Conservation (phyloP, 2,888 invertebrate genomes). For the Drosophila recens region DNA sequence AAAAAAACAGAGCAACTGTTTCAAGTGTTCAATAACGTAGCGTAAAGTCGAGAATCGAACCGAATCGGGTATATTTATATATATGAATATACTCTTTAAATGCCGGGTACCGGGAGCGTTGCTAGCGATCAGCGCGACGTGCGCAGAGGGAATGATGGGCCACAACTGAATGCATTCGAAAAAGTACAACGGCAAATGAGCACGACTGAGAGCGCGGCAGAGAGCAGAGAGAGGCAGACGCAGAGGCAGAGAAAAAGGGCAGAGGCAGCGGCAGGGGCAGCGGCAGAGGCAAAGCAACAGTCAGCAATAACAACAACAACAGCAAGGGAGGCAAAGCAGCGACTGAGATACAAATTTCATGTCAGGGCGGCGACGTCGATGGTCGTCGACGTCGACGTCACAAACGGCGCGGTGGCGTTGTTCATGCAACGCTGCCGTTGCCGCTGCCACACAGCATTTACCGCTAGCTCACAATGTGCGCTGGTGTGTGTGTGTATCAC, state of each 20-base stretch:
- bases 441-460: conserved; percentile 61
- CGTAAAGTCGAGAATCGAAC: conserved; percentile 25
- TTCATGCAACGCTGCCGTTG: conserved; percentile 61
- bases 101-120: conserved; percentile 47
- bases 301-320: conserved; percentile 41
- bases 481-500: conserved; percentile 34
- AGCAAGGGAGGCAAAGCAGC: conserved; percentile 30
- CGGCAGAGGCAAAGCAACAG: conserved; percentile 56
- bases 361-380: conserved; percentile 41
- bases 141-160: conserved; percentile 83
- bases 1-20: conserved; percentile 9
- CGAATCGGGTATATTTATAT: conserved; percentile 13
- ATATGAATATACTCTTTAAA: conserved; percentile 10
- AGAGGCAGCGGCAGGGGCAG: conserved; percentile 34
- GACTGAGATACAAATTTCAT: conserved; percentile 68
- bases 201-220: conserved; percentile 52
- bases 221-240: conserved; percentile 37
- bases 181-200: conserved; percentile 80
- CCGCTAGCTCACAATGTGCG: conserved; percentile 70
- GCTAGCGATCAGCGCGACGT: conserved; percentile 83
- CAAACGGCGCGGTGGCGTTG: conserved; percentile 66
- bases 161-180: conserved; percentile 70
- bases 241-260: conserved; percentile 19
- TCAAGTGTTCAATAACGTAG: conserved; percentile 49
- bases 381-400: conserved; percentile 27